Base-by-base conservation (phyloP, 2,888 invertebrate species). In the Agonopterix heracliana region DNA sequence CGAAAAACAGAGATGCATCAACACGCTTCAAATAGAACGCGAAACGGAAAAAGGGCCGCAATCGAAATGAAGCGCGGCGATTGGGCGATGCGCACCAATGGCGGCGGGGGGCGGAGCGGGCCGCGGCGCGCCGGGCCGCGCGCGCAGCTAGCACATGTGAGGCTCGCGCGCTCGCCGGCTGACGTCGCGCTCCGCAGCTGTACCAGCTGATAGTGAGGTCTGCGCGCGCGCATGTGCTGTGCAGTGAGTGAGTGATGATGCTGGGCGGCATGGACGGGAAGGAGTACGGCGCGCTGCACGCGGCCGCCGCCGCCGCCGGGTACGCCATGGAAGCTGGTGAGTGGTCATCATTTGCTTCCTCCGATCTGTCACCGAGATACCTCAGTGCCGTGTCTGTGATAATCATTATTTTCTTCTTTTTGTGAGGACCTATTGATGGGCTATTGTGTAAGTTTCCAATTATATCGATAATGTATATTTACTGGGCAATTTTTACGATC, bases 271-370 rank as follows among this genome's bases (percentile, higher is more conserved):
- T 88, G 87, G 86, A 86, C 67, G 86, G 87, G 62, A 88, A 88
- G 75, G 87, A 88, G 74, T 88, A 86, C 74, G 86, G 87, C 55
- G 85, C 86, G 74, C 79, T 87, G 78, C 87, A 86, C 55, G 87
- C 85, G 14, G 85, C 84, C 46, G 84, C 84, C 51, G 84, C 85
- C 49, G 76, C 75, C 50, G 85, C 84, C 2, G 77, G 78, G 0
- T 86, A 86, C 68, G 68, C 84, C 41, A 84, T 86, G 85, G 86
- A 86, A 2, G 54, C 76, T 48, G 82, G 86, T 82, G 53, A 72
- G 81, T 68, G 17, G 2, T 7, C 44, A 12, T 9, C 9, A n/a
- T 10, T 42, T 9, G n/a, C 26, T 26, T 1, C 8, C 41, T 12
- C 4, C 12, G 38, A 26, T 26, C 26, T 7, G 7, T 26, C 26